Evolutionary conservation across 2,113 vertebrate genomes (phyloP).

Genomic region (Ranitomeya imitator): DNA sequence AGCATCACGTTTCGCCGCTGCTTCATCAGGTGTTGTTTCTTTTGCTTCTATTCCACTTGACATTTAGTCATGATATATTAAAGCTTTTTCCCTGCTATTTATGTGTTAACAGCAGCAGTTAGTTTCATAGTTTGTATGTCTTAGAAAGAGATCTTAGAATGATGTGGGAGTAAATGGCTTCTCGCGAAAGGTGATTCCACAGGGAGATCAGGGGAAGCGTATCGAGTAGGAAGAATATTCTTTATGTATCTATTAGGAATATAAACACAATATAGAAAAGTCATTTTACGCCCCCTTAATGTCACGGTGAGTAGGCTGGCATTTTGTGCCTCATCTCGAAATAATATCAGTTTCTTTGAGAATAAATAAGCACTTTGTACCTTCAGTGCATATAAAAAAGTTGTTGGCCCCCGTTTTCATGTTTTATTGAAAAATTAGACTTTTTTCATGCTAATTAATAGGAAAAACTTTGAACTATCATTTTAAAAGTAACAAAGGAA

Average conservation of each 20-base stretch:
- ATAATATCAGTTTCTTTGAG: not conserved
- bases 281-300: not conserved
- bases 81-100: not conserved
- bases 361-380: not conserved
- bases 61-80: constrained; percentile 24
- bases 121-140: constrained; percentile 25
- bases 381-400: not conserved
- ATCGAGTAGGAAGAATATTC: constrained; percentile 31
- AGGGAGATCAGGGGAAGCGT: constrained; percentile 25
- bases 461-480: not conserved
- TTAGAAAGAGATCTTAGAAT: constrained; percentile 24
- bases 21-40: not conserved
- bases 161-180: constrained; percentile 49
- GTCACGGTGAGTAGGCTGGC: not conserved
- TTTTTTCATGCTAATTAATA: not conserved
- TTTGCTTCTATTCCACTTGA: not conserved
- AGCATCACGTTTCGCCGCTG: not conserved
- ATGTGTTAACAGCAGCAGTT: constrained; percentile 21
- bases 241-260: constrained; percentile 39
- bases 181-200: constrained; percentile 37
- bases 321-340: not conserved
- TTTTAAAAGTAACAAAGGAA: not conserved
- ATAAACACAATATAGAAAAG: constrained; percentile 28
- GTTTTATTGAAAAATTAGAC: not conserved
- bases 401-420: not conserved